Conservation (phyloP, 2,888 invertebrate species). For the Apamea monoglypha region DNA sequence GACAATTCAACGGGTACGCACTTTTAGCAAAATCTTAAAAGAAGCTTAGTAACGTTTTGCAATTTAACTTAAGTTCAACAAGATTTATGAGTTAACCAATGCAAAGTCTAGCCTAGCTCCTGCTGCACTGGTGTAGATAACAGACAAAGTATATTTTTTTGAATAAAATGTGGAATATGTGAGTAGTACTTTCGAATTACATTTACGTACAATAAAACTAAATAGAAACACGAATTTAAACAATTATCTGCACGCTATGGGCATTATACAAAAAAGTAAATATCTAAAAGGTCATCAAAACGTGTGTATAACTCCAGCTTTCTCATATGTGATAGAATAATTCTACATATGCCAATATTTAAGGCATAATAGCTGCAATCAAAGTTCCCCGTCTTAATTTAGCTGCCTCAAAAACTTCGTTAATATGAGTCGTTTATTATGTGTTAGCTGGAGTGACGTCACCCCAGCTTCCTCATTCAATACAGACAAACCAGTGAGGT, state of each 20-base stretch:
- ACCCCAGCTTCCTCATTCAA: no score
- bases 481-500: no score
- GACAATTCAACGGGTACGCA: background rate
- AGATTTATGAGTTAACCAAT: constrained; percentile 23
- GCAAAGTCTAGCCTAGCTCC: constrained; percentile 1
- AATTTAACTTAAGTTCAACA: background rate
- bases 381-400: no score
- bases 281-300: no score
- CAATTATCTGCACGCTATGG: background rate
- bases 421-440: no score
- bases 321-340: no score
- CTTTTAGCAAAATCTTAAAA: constrained; percentile 2
- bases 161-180: background rate
- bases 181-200: background rate
- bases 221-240: constrained; percentile 3
- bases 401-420: no score
- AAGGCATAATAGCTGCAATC: no score
- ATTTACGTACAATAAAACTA: no score
- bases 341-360: no score
- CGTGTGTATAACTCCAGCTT: no score
- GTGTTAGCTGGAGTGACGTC: no score
- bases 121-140: constrained; percentile 12
- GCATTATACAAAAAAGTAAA: background rate
- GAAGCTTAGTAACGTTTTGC: background rate
- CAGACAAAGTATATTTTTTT: background rate